Base-by-base conservation (phyloP, 2,888 invertebrate genomes). In the Aspidiotus rigidus region DNA sequence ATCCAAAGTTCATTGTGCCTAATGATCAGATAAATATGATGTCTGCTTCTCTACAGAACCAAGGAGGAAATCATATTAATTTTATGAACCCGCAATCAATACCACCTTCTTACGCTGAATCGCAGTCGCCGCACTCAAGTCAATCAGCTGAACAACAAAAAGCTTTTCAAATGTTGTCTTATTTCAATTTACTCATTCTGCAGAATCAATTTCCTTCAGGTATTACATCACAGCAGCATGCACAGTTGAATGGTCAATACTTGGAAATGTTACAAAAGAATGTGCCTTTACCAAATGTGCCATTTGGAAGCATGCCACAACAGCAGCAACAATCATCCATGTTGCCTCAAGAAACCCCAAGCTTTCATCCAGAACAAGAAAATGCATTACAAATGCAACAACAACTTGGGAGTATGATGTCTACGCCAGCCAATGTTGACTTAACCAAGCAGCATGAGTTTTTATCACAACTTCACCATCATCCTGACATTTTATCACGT, bases 301-400 rank as follows among this genome's bases (percentile, higher is more conserved):
- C 56, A n/a, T 55, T 42, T 28, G 15, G 40, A 57, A 13, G 17
- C n/a, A 11, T 41, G n/a, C 42, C 64, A 1, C 15, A 16, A 7
- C 55, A 54, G n/a, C 3, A 55, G 53, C 39, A 57, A 0, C 57
- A 59, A 11, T 40, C 57, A 28, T 41, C 57, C 15, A 39, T 39
- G 39, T 7, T 59, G 13, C 28, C 17, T 5, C 28, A 7, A 8
- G 55, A 55, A 49, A 64, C 53, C 8, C 40, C 11, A 40, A 64
- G 15, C 15, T 28, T 28, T 28, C 44, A 57, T 44, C 13, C 59
- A 11, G 59, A 66, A 28, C 15, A 57, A 7, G 66, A 66, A 28
- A 17, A 17, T 40, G 49, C 17, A 11, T 8, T 60, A 28, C 66
- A 66, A 10, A 66, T 59, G n/a, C 66, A 66, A 66, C 17, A 59